A percentile compares a stretch with the other conserved stretches of the same genome.
phyloP scores from a whole-genome alignment of 2,888 invertebrate genomes.

The Agelastica alni region DNA sequence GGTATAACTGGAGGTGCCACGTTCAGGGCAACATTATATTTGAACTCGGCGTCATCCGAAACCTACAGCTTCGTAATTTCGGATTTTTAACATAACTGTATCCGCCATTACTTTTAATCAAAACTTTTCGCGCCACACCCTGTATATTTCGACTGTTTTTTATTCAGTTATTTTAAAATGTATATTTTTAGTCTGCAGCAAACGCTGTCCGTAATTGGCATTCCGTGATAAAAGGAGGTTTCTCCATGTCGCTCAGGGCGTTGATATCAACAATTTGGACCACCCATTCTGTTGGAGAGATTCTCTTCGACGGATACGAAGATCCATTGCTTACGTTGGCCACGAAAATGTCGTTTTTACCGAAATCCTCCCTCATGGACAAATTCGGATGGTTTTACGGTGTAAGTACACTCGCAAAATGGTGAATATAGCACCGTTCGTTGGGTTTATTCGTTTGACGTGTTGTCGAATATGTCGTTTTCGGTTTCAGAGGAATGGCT shows the following conservation, averaged over 20 bases:
- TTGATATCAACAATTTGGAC: slow-evolving; percentile 63
- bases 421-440: too few species aligned
- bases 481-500: slow-evolving; percentile 72
- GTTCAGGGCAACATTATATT: too few species aligned
- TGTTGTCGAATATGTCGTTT: background rate
- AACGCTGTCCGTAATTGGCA: slow-evolving; percentile 65
- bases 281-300: slow-evolving; percentile 67
- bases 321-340: slow-evolving; percentile 74
- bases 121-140: too few species aligned
- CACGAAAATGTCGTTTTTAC: slow-evolving; percentile 62
- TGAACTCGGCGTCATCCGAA: too few species aligned
- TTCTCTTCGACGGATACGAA: slow-evolving; percentile 80
- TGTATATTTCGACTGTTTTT: too few species aligned
- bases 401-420: too few species aligned
- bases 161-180: too few species aligned
- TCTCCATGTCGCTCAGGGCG: slow-evolving; percentile 64
- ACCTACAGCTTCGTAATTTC: too few species aligned
- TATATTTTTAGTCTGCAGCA: slow-evolving; percentile 61
- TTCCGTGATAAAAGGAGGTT: slow-evolving; percentile 61
- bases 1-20: too few species aligned
- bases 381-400: slow-evolving; percentile 86
- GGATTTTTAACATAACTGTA: too few species aligned
- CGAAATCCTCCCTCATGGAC: slow-evolving; percentile 65
- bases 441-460: too few species aligned
- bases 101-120: too few species aligned